phyloP scores from a whole-genome alignment of 2,888 invertebrate genomes.

The Frankliniella fusca region DNA sequence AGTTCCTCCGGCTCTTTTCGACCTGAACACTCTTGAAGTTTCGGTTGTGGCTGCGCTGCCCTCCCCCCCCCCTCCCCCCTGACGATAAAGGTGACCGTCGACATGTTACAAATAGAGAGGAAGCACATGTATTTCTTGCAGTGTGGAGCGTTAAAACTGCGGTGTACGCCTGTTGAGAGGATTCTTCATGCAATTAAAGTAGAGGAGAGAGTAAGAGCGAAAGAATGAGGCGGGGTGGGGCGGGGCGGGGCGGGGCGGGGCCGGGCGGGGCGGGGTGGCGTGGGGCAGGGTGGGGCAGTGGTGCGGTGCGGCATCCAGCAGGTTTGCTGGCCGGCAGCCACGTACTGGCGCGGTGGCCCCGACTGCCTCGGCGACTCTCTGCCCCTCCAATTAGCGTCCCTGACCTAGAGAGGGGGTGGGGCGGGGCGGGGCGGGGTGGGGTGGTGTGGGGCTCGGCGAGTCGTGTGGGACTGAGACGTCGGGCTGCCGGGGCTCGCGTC shows the following conservation, averaged over 20 bases:
- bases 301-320: background rate
- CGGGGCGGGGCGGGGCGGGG: background rate
- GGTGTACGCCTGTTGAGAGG: too few species aligned
- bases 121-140: too few species aligned
- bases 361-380: background rate
- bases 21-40: too few species aligned
- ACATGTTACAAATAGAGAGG: too few species aligned
- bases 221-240: background rate
- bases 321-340: too few species aligned
- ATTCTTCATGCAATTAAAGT: background rate
- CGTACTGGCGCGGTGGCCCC: too few species aligned
- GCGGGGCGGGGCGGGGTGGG: background rate
- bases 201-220: background rate
- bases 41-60: too few species aligned
- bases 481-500: background rate
- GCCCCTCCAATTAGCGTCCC: slow-evolving; percentile 15
- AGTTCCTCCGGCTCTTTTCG: too few species aligned
- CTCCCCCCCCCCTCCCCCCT: too few species aligned
- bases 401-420: slow-evolving; percentile 15
- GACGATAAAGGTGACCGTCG: too few species aligned
- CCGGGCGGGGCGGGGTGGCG: background rate
- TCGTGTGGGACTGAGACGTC: background rate
- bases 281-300: background rate
- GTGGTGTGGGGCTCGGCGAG: background rate
- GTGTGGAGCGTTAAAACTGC: too few species aligned